Evolutionary conservation across 2,797 vertebrate species (phyloP).

Genomic region (Heterohyrax brucei): DNA sequence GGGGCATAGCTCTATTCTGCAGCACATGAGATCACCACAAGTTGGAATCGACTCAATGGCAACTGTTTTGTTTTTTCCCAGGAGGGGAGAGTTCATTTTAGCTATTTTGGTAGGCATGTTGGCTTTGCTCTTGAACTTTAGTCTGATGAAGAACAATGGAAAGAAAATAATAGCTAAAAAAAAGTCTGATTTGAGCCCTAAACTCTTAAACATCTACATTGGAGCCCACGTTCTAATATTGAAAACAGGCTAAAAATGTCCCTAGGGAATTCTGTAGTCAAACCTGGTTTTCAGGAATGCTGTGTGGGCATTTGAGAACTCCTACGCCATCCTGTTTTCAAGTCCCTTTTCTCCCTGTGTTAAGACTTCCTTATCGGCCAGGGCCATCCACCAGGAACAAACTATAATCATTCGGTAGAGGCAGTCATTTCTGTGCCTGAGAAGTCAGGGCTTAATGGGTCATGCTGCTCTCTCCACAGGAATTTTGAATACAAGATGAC

Average conservation of each 20-base stretch:
- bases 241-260: constrained; percentile 65
- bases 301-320: constrained; percentile 77
- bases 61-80: not conserved
- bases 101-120: not conserved
- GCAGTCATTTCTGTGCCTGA: constrained; percentile 63
- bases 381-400: constrained; percentile 53
- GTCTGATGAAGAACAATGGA: not conserved
- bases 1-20: too few species aligned
- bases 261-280: constrained; percentile 20
- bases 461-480: constrained; percentile 63
- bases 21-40: too few species aligned
- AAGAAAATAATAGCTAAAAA: not conserved
- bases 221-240: constrained; percentile 30
- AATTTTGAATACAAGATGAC: constrained; percentile 67
- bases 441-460: constrained; percentile 46
- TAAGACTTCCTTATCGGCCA: constrained; percentile 73
- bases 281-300: constrained; percentile 78
- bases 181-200: not conserved
- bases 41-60: not conserved
- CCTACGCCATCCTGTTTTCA: constrained; percentile 79
- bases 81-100: not conserved
- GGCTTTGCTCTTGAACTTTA: constrained; percentile 56
- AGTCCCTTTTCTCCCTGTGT: constrained; percentile 72
- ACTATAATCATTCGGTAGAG: constrained; percentile 52
- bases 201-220: constrained; percentile 40